These are phyloP conservation scores for Malaclemys terrapin DNA, from an alignment of 2,113 vertebrate species.

Conservation along the genomic window DNA sequence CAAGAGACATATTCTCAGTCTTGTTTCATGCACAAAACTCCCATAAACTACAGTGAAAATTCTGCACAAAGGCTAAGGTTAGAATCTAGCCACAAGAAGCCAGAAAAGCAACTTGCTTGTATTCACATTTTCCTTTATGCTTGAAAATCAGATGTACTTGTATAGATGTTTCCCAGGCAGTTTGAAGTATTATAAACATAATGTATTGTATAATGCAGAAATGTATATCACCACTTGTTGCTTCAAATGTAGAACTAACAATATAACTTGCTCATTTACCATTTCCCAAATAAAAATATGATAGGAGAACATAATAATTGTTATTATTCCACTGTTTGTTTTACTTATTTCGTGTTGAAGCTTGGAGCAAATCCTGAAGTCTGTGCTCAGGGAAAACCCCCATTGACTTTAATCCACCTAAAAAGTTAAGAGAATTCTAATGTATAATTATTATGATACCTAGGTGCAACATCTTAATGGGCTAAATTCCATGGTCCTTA, in stretches of 20 bases:
- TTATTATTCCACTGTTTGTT: not conserved
- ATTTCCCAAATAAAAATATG: not conserved
- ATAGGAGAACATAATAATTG: not conserved
- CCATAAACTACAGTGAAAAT: accelerated
- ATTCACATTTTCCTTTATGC: not conserved
- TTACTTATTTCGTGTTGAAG: not conserved
- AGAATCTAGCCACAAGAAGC: not conserved
- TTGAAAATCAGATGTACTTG: not conserved
- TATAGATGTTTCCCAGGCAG: not conserved
- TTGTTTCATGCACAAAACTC: accelerated
- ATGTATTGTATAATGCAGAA: not conserved
- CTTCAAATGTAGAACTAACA: not conserved
- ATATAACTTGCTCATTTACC: not conserved
- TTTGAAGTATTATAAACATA: not conserved
- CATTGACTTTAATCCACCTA: not conserved
- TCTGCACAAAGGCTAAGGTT: not conserved
- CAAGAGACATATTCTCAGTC: accelerated
- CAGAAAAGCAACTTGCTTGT: not conserved
- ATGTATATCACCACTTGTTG: not conserved
- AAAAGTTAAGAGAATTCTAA: not conserved
- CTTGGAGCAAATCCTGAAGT: not conserved
- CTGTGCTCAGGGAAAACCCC: not conserved
- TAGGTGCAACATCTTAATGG: not conserved
- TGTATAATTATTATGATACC: not conserved
- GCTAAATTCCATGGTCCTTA: not conserved